phyloP scores from a whole-genome alignment of 2,113 vertebrate genomes.

The Pomatorhinus ruficollis region DNA sequence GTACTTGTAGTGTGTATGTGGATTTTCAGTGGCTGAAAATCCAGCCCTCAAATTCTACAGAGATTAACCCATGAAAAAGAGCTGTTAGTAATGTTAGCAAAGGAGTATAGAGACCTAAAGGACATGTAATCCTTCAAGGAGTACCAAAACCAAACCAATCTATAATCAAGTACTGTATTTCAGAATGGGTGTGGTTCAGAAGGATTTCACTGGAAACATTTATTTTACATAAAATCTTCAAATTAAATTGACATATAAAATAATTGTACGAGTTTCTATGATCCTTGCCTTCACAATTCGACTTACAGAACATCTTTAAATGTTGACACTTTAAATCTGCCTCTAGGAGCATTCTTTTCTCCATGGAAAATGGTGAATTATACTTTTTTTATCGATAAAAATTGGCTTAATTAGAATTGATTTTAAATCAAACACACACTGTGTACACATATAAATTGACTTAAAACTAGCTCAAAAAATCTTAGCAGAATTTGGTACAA shows the following conservation, averaged over 20 bases:
- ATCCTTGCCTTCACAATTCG: not conserved
- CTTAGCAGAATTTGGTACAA: not conserved
- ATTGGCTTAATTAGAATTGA: not conserved
- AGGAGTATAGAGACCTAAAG: not conserved
- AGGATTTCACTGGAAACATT: not conserved
- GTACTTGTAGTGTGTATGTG: not conserved
- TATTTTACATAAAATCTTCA: not conserved
- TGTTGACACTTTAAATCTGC: not conserved
- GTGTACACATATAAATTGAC: not conserved
- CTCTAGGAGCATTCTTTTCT: not conserved
- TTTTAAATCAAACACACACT: not conserved
- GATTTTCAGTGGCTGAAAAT: not conserved
- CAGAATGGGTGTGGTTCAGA: not conserved
- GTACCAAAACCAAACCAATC: not conserved
- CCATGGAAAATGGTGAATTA: not conserved
- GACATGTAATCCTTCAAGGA: not conserved
- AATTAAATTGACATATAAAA: not conserved
- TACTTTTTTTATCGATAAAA: not conserved
- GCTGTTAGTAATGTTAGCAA: not conserved
- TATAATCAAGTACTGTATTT: not conserved
- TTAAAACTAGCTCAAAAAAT: not conserved
- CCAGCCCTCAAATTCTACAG: not conserved
- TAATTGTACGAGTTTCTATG: not conserved
- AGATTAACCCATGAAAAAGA: not conserved
- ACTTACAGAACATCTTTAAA: not conserved